These are phyloP conservation scores for Camelus bactrianus DNA, from an alignment of 2,113 vertebrate genomes.

Conservation along the genomic window DNA sequence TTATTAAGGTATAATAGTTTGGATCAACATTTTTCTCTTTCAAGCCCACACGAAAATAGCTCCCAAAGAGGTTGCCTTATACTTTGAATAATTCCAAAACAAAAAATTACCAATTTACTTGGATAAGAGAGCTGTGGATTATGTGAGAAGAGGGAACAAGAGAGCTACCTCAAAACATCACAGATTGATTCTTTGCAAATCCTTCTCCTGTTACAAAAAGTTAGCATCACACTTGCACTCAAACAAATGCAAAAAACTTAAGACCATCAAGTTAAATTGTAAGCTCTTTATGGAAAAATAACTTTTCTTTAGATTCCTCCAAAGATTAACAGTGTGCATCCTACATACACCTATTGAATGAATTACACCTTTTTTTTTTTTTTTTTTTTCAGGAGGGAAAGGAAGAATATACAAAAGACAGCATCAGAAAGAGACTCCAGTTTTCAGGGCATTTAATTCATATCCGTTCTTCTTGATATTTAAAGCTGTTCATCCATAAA, in stretches of 20 bases:
- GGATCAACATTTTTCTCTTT: neutral
- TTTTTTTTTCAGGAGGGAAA: constrained; percentile 7
- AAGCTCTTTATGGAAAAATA: constrained; percentile 52
- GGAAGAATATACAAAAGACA: constrained; percentile 11
- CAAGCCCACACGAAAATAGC: neutral
- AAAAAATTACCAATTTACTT: neutral
- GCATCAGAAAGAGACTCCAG: neutral
- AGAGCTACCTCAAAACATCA: constrained; percentile 47
- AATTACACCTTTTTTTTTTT: neutral
- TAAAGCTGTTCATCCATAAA: constrained; percentile 42
- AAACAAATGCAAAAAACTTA: constrained; percentile 51
- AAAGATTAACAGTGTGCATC: constrained; percentile 11
- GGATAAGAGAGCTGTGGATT: neutral
- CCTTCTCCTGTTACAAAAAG: constrained; percentile 8
- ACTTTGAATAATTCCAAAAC: constrained; percentile 13
- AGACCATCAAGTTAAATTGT: constrained; percentile 26
- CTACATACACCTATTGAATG: neutral
- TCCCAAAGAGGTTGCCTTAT: neutral
- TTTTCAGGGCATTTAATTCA: constrained; percentile 46
- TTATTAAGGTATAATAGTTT: constrained; percentile 20
- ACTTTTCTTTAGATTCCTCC: constrained; percentile 7
- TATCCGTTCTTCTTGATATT: constrained; percentile 25
- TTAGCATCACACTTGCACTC: neutral
- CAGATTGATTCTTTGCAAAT: constrained; percentile 41
- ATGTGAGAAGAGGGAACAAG: neutral